Evolutionary conservation across 2,797 vertebrate genomes (phyloP).

Genomic region (Neoniphon sammara): DNA sequence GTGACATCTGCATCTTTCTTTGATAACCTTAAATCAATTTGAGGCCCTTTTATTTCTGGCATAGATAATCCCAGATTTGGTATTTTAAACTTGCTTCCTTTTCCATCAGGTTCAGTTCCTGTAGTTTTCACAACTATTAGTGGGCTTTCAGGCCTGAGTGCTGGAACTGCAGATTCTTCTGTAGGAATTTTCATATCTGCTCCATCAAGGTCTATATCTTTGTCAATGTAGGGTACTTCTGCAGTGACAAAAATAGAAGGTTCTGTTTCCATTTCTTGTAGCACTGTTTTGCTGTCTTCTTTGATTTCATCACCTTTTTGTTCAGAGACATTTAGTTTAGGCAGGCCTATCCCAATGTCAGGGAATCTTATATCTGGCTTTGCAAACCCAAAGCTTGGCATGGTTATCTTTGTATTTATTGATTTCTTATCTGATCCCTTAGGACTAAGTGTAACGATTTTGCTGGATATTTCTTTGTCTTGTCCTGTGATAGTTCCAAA

Average conservation of each 20-base stretch:
- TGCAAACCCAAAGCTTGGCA: slow-evolving; percentile 62
- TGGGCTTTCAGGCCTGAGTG: background rate
- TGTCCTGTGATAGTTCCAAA: slow-evolving; percentile 4
- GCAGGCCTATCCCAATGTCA: slow-evolving; percentile 69
- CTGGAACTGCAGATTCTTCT: background rate
- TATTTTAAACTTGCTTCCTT: slow-evolving; percentile 48
- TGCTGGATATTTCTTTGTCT: background rate
- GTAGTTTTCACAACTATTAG: background rate
- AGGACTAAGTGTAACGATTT: background rate
- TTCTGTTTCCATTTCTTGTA: slow-evolving; percentile 44
- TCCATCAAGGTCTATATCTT: slow-evolving; percentile 40
- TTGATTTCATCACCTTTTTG: slow-evolving; percentile 49
- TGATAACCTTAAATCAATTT: slow-evolving; percentile 16
- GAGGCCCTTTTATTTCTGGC: slow-evolving; percentile 45
- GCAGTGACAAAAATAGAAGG: background rate
- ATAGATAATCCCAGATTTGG: slow-evolving; percentile 46
- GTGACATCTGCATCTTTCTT: slow-evolving; percentile 34
- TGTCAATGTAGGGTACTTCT: slow-evolving; percentile 35
- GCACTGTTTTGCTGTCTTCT: slow-evolving; percentile 41
- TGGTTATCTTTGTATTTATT: slow-evolving; percentile 65
- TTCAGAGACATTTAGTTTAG: slow-evolving; percentile 50
- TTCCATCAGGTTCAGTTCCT: slow-evolving; percentile 22
- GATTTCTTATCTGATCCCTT: slow-evolving; percentile 66
- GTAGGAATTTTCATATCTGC: slow-evolving; percentile 38
- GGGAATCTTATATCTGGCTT: slow-evolving; percentile 73